Evolutionary conservation across 2,888 invertebrate species (phyloP).

Genomic region (Timandra comae): DNA sequence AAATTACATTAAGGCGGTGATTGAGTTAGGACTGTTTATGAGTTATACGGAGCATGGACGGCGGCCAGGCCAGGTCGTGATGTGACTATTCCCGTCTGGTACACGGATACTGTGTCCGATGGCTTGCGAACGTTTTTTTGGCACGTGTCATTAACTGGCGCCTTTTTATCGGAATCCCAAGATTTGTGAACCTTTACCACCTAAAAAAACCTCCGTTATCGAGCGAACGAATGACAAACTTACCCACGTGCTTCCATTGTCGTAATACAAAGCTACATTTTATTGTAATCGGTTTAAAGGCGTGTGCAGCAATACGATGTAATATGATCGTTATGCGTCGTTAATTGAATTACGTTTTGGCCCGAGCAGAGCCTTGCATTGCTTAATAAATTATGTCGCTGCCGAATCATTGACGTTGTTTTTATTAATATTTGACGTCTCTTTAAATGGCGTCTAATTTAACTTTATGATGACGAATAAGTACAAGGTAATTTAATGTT

Average conservation of each 20-base stretch:
- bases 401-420: constrained; percentile 33
- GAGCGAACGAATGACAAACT: constrained; percentile 13
- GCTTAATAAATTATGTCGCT: constrained; percentile 23
- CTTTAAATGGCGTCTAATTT: constrained; percentile 25
- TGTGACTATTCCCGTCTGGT: constrained; percentile 75
- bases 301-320: constrained; percentile 34
- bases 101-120: constrained; percentile 55
- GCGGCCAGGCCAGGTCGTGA: constrained; percentile 69
- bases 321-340: constrained; percentile 39
- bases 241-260: constrained; percentile 27
- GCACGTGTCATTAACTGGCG: constrained; percentile 57
- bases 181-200: constrained; percentile 13
- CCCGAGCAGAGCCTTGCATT: constrained; percentile 18
- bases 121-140: constrained; percentile 50
- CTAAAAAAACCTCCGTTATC: constrained; percentile 7
- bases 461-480: constrained; percentile 8
- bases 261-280: constrained; percentile 26
- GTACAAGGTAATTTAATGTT: too few species aligned
- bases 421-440: constrained; percentile 33
- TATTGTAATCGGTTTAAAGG: constrained; percentile 27
- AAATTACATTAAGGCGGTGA: constrained; percentile 37
- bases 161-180: constrained; percentile 35
- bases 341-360: constrained; percentile 38
- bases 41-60: constrained; percentile 51
- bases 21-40: constrained; percentile 44